A percentile compares a stretch with the other conserved stretches of the same genome.
Conservation (phyloP, 2,113 vertebrate genomes). For the Semicossyphus pulcher region DNA sequence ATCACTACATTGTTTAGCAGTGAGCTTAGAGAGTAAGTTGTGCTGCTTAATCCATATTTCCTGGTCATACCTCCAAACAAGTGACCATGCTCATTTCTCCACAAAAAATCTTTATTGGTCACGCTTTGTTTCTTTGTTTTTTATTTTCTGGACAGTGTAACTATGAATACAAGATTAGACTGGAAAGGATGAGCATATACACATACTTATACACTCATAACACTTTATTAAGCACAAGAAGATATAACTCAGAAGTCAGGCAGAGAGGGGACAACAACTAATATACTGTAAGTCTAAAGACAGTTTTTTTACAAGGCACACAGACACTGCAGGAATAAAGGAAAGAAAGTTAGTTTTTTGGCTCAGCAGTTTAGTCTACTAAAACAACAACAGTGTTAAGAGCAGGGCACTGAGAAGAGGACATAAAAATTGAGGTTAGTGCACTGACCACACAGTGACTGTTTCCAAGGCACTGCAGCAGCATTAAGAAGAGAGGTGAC, state of each 20-base stretch:
- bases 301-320: conserved; percentile 43
- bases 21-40: too few species aligned
- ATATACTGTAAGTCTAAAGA: conserved; percentile 41
- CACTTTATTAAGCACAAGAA: too few species aligned
- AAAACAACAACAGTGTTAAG: conserved; percentile 17
- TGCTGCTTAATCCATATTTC: too few species aligned
- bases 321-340: conserved; percentile 53
- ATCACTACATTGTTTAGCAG: too few species aligned
- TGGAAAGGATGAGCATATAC: conserved; percentile 10
- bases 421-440: conserved; percentile 21
- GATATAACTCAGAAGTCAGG: conserved; percentile 25
- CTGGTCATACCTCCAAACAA: too few species aligned
- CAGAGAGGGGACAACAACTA: neutral
- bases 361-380: conserved; percentile 15
- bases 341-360: conserved; percentile 38
- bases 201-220: conserved; percentile 2
- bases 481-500: too few species aligned
- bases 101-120: too few species aligned
- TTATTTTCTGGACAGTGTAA: conserved; percentile 57
- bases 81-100: too few species aligned
- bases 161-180: conserved; percentile 13
- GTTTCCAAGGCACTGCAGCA: conserved; percentile 16
- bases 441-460: conserved; percentile 6
- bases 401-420: conserved; percentile 36
- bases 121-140: too few species aligned